Evolutionary conservation across 2,113 vertebrate species (phyloP), one percentile per base, ranked within the genome.

Genomic region (Triplophysa tibetana): DNA sequence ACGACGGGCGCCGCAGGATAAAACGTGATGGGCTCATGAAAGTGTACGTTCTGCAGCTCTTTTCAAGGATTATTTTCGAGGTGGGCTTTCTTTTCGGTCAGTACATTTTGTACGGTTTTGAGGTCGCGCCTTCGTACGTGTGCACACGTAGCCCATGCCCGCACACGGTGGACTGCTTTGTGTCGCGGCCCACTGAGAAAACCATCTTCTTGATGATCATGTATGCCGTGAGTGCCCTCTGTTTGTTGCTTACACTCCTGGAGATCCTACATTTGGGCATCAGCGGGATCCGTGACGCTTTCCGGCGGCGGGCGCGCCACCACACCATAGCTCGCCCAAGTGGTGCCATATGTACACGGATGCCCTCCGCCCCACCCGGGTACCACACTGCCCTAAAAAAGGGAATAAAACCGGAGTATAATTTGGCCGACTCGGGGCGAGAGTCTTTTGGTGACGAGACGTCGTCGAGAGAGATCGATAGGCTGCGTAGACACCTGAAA

Each of bases 161-260:
- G 0, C 95, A 97, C 90, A 95, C 90, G 0, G 94, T 97, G 5
- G 95, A 97, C 74, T 97, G 96, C 87, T 97, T 96, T 1, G 91
- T 97, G 52, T 97, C 96, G 0, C 94, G 96, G 0, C 96, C 96
- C 29, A 97, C 96, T 0, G 96, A 97, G 88, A 97, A 97, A 80
- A 97, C 95, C 1, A 96, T 96, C 87, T 97, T 97, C 86, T 91
- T 97, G 74, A 90, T 94, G 61, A 91, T 96, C 78, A 97, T 97
- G 96, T 97, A 97, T 0, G 94, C 86, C 0, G 95, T 97, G 81
- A 96, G 95, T 0, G 87, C 88, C 29, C 89, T 97, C 64, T 97
- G 96, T 79, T 90, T 97, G 79, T 88, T 95, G 68, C 94, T 97
- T 75, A 96, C 95, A 7, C 1, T 95, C 60, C 86, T 95, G 0